phyloP scores from a whole-genome alignment of 1,140 invertebrate genomes.

The Drosophila murphyi region DNA sequence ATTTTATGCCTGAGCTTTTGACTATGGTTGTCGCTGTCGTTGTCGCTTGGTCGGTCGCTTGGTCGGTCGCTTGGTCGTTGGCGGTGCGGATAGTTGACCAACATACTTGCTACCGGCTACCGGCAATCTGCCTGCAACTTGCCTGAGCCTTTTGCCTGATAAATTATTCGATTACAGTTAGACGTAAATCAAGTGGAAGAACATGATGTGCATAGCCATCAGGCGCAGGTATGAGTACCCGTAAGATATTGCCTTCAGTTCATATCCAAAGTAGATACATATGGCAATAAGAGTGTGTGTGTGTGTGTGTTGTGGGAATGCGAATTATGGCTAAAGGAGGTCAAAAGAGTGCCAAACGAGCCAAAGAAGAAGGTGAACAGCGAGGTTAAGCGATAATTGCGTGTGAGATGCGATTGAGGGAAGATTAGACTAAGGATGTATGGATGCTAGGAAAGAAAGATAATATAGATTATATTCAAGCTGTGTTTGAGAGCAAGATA shows the following conservation, averaged over 20 bases:
- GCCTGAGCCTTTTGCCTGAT: conserved; percentile 61
- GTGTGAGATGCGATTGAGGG: conserved; percentile 6
- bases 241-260: conserved; percentile 36
- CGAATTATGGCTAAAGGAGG: conserved; percentile 31
- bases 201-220: conserved; percentile 72
- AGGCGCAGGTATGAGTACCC: conserved; percentile 37
- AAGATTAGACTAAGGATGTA: background rate
- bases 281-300: background rate
- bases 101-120: too few relatives aligned
- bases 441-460: background rate
- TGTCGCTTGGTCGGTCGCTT: background rate
- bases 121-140: conserved; percentile 2
- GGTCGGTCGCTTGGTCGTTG: background rate
- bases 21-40: conserved; percentile 60
- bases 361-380: conserved; percentile 24
- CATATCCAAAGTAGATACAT: conserved; percentile 23
- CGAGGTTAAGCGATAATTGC: conserved; percentile 34
- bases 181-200: conserved; percentile 81
- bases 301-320: conserved; percentile 13
- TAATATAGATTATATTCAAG: too few relatives aligned
- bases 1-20: conserved; percentile 80
- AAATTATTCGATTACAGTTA: conserved; percentile 82
- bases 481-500: background rate
- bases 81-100: conserved; percentile 37
- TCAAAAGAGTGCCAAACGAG: conserved; percentile 22